Percentiles rank a stretch among this genome's conserved stretches.
These are phyloP conservation scores for Zhuqinia jingwanae DNA, from an alignment of 2,888 invertebrate genomes.

Conservation along the genomic window DNA sequence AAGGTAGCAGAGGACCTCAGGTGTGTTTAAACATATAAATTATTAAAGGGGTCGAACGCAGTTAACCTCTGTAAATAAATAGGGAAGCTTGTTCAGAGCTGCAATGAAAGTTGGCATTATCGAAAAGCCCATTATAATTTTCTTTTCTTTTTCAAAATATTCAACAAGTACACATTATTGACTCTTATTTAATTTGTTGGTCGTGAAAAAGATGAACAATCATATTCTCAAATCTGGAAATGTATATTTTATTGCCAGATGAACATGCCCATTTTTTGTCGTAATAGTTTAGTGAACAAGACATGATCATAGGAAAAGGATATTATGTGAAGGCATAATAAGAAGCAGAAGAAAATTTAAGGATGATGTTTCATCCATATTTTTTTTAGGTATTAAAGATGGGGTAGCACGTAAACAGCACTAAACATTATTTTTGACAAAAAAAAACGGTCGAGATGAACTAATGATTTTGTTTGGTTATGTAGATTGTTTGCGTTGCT, in stretches of 20 bases:
- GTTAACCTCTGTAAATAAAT: constrained; percentile 42
- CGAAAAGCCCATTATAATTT: constrained; percentile 42
- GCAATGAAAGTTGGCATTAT: constrained; percentile 20
- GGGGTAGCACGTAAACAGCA: background rate
- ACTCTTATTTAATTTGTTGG: background rate
- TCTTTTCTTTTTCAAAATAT: background rate
- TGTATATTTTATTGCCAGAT: constrained; percentile 65
- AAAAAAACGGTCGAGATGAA: background rate
- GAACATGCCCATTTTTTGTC: constrained; percentile 63
- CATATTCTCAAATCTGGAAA: constrained; percentile 67
- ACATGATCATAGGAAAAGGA: constrained; percentile 16
- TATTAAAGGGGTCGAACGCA: constrained; percentile 33
- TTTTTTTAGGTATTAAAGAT: constrained; percentile 16
- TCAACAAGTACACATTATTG: background rate
- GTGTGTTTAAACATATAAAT: constrained; percentile 60
- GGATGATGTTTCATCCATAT: too few relatives aligned
- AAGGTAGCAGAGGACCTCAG: constrained; percentile 66
- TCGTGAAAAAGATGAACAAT: constrained; percentile 54
- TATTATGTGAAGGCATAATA: constrained; percentile 10
- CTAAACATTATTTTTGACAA: too few relatives aligned
- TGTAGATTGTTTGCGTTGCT: background rate
- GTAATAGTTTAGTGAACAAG: constrained; percentile 51
- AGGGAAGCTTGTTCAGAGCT: constrained; percentile 13
- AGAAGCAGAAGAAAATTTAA: too few relatives aligned
- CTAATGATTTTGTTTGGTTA: background rate